These are phyloP conservation scores for Ashinkailepas kermadecensis DNA, from an alignment of 2,888 invertebrate species.

Conservation along the genomic window DNA sequence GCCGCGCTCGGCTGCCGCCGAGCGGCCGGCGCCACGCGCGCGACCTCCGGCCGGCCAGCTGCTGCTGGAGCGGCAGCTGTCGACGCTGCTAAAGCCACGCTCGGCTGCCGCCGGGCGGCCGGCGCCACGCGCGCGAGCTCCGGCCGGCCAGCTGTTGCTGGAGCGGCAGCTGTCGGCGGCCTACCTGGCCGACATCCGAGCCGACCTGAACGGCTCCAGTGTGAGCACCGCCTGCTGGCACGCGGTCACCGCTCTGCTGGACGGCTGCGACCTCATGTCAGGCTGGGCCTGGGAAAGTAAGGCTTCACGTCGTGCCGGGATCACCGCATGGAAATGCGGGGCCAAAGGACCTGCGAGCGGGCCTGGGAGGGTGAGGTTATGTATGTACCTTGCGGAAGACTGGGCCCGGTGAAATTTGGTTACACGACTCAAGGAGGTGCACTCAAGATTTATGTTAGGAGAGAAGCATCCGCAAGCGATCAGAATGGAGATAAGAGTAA, in stretches of 20 bases:
- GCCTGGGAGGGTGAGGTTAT: too few relatives aligned
- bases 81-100: too few relatives aligned
- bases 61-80: background rate
- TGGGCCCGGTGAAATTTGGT: too few relatives aligned
- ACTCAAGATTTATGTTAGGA: too few relatives aligned
- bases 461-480: too few relatives aligned
- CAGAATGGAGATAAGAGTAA: too few relatives aligned
- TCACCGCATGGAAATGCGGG: too few relatives aligned
- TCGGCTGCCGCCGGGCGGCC: background rate
- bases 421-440: too few relatives aligned
- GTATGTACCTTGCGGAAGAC: too few relatives aligned
- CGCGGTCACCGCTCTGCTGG: background rate
- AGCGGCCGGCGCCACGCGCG: background rate
- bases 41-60: background rate
- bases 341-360: too few relatives aligned
- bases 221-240: background rate
- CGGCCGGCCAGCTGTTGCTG: background rate
- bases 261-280: background rate
- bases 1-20: background rate
- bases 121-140: background rate
- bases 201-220: background rate
- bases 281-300: conserved; percentile 22
- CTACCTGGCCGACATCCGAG: background rate
- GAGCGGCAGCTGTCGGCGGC: background rate
- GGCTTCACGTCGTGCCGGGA: background rate